Conservation (phyloP, 1,140 invertebrate genomes). For the Heliothis virescens region DNA sequence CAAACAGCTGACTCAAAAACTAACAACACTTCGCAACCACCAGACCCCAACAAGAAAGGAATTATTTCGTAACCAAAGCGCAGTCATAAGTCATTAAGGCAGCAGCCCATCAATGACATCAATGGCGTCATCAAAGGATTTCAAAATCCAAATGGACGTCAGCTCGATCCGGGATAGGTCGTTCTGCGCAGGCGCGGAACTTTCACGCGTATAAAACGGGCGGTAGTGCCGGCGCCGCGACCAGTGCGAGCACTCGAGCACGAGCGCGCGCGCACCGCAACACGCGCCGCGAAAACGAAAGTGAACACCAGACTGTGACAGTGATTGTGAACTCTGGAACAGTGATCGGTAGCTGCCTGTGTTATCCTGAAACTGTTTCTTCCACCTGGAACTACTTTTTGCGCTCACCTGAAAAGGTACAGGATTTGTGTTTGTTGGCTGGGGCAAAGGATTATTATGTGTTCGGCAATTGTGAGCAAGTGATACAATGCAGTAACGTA, state of each 20-base stretch:
- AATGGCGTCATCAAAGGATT: conserved; percentile 73
- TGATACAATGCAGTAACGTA: conserved; percentile 2
- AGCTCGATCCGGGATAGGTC: conserved; percentile 77
- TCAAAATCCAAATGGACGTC: conserved; percentile 74
- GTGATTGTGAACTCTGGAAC: conserved; percentile 80
- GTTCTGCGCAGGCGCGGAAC: conserved; percentile 70
- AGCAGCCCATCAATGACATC: conserved; percentile 56
- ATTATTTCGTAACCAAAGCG: conserved; percentile 23
- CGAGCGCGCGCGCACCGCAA: conserved; percentile 52
- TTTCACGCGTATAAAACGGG: conserved; percentile 84
- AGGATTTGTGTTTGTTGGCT: conserved; percentile 63
- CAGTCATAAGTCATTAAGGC: not conserved
- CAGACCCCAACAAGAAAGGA: not conserved
- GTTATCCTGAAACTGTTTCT: conserved; percentile 82
- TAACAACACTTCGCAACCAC: not conserved
- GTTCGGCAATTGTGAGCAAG: conserved; percentile 39
- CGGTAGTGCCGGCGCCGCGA: conserved; percentile 70
- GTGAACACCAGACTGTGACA: conserved; percentile 79
- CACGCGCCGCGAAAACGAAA: conserved; percentile 77
- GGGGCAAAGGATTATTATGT: not conserved
- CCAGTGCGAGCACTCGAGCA: conserved; percentile 73
- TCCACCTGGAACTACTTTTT: conserved; percentile 60
- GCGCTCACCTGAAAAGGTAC: conserved; percentile 80
- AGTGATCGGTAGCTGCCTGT: conserved; percentile 78
- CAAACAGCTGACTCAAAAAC: not conserved